phyloP scores from a whole-genome alignment of 2,797 vertebrate genomes.

The Chelmon rostratus region DNA sequence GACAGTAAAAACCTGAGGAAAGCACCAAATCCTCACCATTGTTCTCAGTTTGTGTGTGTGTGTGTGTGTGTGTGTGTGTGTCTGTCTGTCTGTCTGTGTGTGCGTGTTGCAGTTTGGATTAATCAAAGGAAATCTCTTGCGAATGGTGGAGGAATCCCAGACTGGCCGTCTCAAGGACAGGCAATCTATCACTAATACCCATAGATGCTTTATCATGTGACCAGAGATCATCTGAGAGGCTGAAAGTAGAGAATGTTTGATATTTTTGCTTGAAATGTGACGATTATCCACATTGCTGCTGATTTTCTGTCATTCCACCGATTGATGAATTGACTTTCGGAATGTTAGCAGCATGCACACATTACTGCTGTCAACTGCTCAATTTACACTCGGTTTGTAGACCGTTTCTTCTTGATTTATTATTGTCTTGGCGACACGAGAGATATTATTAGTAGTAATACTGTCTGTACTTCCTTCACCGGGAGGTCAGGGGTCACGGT shows the following conservation, averaged over 20 bases:
- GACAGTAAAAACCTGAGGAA: not conserved
- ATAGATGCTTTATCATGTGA: not conserved
- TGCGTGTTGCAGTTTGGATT: conserved; percentile 65
- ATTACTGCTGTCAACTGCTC: conserved; percentile 1
- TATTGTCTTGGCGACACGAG: not conserved
- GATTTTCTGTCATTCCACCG: not conserved
- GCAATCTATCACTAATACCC: conserved; percentile 72
- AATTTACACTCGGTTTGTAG: not conserved
- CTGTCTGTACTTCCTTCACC: not conserved
- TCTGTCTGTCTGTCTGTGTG: no score
- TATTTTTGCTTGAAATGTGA: not conserved
- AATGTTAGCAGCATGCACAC: not conserved
- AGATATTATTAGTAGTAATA: conserved; percentile 8
- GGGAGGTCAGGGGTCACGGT: conserved; percentile 42
- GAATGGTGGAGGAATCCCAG: conserved; percentile 69
- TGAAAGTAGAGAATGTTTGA: not conserved
- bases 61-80: no score
- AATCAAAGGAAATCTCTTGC: conserved; percentile 82
- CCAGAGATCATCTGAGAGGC: not conserved
- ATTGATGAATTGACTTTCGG: not conserved
- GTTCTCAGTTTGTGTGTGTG: not conserved
- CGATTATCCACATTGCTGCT: not conserved
- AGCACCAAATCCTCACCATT: not conserved
- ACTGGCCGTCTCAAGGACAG: conserved; percentile 76
- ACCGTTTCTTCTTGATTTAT: conserved; percentile 22